Conservation (phyloP, 1,140 invertebrate genomes). For the Leptinotarsa texana region DNA sequence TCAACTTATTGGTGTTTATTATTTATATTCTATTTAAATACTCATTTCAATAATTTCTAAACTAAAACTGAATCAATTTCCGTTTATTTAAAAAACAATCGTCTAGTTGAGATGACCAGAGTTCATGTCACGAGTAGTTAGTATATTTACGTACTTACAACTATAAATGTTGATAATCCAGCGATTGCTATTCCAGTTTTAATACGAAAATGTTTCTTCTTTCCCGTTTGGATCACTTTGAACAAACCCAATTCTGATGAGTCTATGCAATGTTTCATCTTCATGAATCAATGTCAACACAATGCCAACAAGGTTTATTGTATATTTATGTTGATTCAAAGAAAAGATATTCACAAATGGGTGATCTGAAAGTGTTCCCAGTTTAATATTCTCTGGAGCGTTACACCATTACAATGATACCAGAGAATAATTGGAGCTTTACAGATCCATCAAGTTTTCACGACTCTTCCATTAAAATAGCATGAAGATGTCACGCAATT, state of each 20-base stretch:
- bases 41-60: too few species aligned
- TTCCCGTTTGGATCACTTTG: not conserved
- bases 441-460: not conserved
- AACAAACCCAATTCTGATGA: constrained; percentile 14
- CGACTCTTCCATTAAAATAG: not conserved
- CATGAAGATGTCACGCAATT: not conserved
- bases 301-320: not conserved
- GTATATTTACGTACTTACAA: not conserved
- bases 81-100: too few species aligned
- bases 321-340: not conserved
- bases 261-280: constrained; percentile 4
- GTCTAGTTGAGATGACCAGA: too few species aligned
- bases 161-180: not conserved
- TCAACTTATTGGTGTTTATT: too few species aligned
- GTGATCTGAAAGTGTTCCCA: not conserved
- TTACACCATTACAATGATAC: not conserved
- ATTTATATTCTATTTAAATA: too few species aligned
- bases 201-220: not conserved
- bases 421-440: not conserved
- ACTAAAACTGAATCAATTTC: too few species aligned
- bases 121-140: too few species aligned
- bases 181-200: not conserved
- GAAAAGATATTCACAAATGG: not conserved
- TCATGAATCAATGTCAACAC: not conserved
- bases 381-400: not conserved